Percentiles rank a stretch among this genome's conserved stretches.
These are phyloP conservation scores for Drosophila tanythrix DNA, from an alignment of 2,888 invertebrate genomes.

Conservation along the genomic window DNA sequence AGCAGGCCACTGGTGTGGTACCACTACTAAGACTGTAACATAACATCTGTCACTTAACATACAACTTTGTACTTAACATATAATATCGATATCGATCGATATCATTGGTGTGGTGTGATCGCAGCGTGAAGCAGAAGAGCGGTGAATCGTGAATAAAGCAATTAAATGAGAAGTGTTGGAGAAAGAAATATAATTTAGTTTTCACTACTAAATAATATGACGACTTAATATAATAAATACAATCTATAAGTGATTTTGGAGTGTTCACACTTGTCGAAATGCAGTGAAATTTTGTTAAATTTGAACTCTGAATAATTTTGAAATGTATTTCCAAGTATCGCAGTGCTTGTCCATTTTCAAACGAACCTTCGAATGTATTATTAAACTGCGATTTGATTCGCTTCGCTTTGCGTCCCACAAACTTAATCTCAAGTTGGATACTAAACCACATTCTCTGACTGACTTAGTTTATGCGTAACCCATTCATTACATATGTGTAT, in stretches of 20 bases:
- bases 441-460: conserved; percentile 14
- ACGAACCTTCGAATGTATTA: not conserved
- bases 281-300: not conserved
- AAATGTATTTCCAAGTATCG: not conserved
- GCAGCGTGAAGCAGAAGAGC: not conserved
- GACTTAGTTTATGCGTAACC: conserved; percentile 22
- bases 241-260: too few relatives aligned
- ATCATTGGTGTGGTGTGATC: not conserved
- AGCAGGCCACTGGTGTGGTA: not conserved
- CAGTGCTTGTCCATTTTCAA: not conserved
- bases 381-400: conserved; percentile 2
- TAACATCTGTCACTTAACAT: not conserved
- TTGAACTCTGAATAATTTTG: not conserved
- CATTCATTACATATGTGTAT: conserved; percentile 22
- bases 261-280: too few relatives aligned
- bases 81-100: not conserved
- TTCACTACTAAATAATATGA: too few relatives aligned
- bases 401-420: not conserved
- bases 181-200: not conserved
- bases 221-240: not conserved
- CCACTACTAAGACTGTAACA: not conserved
- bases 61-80: not conserved
- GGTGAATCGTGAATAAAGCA: too few relatives aligned
- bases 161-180: too few relatives aligned
- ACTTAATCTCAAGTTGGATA: not conserved